Evolutionary conservation across 2,797 vertebrate genomes (phyloP), one percentile per base, ranked within the genome.

Genomic region (Tapera naevia): DNA sequence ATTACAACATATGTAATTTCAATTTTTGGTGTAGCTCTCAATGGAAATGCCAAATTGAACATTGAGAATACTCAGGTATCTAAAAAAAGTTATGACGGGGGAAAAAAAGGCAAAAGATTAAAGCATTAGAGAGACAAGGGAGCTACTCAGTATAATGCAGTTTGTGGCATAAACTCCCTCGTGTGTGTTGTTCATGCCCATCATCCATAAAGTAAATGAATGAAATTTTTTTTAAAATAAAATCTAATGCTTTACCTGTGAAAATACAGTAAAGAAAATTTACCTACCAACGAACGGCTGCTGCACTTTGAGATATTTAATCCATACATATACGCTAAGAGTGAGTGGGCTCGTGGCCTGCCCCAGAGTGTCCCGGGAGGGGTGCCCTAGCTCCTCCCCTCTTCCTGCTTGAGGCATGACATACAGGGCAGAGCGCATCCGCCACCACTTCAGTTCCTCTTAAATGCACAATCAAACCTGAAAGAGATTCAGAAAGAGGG

Each of bases 401-500:
- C 93, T 82, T 94, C 88, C 96, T 89, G 95, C 94, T 94, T 5
- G 91, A 91, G 83, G 93, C 88, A 91, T 91, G 95, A 94, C 80
- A 94, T n/a, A 91, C 66, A 92, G 89, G 96, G 96, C 96, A 96
- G 95, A 96, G 94, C 32, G 94, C 96, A 93, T 92, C 94, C 80
- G 66, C 96, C 94, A 96, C 95, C 96, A 94, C 94, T 94, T 56
- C 89, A 88, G 96, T 56, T 96, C 96, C 95, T 95, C 96, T 95
- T 90, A 96, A 85, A 95, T 95, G 95, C 95, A 95, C 96, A 96
- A 93, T 7, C 94, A 96, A 88, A 96, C 95, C 96, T 96, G 96
- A 95, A 96, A 96, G 93, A 96, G 96, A 96, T 96, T 94, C 95
- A 96, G 96, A 96, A 88, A 96, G 93, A 96, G 94, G 95, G 96